A percentile compares a stretch with the other conserved stretches of the same genome.
Conservation (phyloP, 1,140 invertebrate genomes). For the Adoxophyes honmai region DNA sequence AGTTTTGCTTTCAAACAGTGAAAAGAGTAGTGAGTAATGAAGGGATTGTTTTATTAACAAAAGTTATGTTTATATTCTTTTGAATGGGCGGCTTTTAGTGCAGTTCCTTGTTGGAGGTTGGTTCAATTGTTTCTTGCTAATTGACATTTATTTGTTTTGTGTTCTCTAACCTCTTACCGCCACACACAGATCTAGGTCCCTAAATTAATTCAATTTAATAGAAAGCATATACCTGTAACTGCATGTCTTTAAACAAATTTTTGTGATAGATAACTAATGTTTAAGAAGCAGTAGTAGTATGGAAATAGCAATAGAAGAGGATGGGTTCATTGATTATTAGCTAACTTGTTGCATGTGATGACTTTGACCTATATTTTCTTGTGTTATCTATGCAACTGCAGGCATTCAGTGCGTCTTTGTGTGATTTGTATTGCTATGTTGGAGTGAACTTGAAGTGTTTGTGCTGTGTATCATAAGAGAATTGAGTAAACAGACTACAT, state of each 20-base stretch:
- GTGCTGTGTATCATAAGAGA: too few relatives aligned
- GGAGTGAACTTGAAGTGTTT: too few relatives aligned
- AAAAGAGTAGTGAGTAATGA: not conserved
- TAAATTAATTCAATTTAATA: too few relatives aligned
- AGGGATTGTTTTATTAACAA: not conserved
- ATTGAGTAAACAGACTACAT: too few relatives aligned
- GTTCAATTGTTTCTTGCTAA: not conserved
- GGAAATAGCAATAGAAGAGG: too few relatives aligned
- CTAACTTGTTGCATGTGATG: not conserved
- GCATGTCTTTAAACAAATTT: too few relatives aligned
- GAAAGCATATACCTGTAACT: too few relatives aligned
- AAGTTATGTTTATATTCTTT: not conserved
- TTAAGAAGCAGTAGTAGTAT: too few relatives aligned
- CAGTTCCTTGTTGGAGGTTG: not conserved
- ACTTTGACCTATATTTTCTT: constrained; percentile 8
- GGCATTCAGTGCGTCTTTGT: not conserved
- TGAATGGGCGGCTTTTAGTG: not conserved
- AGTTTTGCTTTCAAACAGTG: constrained; percentile 9
- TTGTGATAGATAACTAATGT: too few relatives aligned
- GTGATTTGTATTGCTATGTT: too few relatives aligned
- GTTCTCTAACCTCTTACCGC: not conserved
- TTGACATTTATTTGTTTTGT: constrained; percentile 23
- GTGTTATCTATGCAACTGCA: not conserved
- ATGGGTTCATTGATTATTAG: not conserved
- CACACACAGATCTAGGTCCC: too few relatives aligned